phyloP scores from a whole-genome alignment of 2,797 vertebrate genomes.

The Graptemys geographica region DNA sequence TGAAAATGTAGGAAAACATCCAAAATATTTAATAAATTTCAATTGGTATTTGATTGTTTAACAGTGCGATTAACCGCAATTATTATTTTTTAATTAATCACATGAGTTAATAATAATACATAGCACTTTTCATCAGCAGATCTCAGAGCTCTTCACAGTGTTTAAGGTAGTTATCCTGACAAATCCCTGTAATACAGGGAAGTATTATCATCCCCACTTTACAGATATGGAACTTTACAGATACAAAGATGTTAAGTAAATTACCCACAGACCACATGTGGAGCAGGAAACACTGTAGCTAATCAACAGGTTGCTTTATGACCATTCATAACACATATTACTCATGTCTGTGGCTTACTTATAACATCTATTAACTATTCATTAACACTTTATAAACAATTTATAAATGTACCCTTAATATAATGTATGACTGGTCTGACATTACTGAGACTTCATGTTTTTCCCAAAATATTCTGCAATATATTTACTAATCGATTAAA shows the following conservation, averaged over 20 bases:
- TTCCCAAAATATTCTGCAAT: neutral
- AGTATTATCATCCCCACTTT: neutral
- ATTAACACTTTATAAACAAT: conserved; percentile 61
- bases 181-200: neutral
- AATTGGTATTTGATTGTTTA: too few relatives aligned
- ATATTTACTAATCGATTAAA: conserved; percentile 39
- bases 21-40: too few relatives aligned
- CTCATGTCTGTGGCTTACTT: conserved; percentile 51
- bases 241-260: too few relatives aligned
- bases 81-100: too few relatives aligned
- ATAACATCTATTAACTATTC: conserved; percentile 66
- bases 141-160: neutral
- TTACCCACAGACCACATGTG: too few relatives aligned
- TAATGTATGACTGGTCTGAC: conserved; percentile 28
- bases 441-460: conserved; percentile 2
- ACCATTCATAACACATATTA: conserved; percentile 6
- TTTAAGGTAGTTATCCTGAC: neutral
- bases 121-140: conserved; percentile 2
- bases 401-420: conserved; percentile 52
- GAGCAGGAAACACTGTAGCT: too few relatives aligned
- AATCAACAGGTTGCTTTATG: neutral
- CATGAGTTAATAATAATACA: neutral
- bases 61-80: too few relatives aligned
- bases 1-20: too few relatives aligned
- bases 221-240: too few relatives aligned